These are phyloP conservation scores for Dicyrtoma fusca DNA, from an alignment of 2,888 invertebrate species.

Conservation along the genomic window DNA sequence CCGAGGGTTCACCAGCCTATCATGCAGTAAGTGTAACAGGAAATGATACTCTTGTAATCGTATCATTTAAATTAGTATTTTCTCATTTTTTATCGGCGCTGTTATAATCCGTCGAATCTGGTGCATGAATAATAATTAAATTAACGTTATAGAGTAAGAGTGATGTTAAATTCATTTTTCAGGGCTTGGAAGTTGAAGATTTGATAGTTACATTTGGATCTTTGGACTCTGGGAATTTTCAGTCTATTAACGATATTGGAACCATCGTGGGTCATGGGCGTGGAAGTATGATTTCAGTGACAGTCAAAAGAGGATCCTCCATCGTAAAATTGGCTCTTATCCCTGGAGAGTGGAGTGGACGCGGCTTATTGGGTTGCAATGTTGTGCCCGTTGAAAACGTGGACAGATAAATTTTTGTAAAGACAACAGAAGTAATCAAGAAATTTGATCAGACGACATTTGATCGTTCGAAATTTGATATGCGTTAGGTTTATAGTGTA, in stretches of 20 bases:
- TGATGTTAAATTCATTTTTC: slow-evolving; percentile 51
- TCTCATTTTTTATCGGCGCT: no score
- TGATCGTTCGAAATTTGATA: no score
- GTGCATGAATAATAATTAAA: neutral
- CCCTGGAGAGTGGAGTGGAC: slow-evolving; percentile 77
- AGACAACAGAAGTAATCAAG: no score
- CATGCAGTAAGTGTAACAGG: slow-evolving; percentile 66
- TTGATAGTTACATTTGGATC: slow-evolving; percentile 78
- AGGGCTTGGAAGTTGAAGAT: slow-evolving; percentile 75
- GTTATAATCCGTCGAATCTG: no score
- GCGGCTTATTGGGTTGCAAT: slow-evolving; percentile 76
- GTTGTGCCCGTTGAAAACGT: slow-evolving; percentile 63
- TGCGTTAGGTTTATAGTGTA: no score
- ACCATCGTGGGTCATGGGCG: slow-evolving; percentile 66
- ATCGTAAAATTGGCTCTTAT: slow-evolving; percentile 67
- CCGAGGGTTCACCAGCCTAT: slow-evolving; percentile 80
- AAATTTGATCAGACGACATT: no score
- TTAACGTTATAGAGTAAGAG: neutral
- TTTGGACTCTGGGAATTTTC: slow-evolving; percentile 72
- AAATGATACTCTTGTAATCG: neutral
- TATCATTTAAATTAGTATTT: neutral
- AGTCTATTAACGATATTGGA: slow-evolving; percentile 70
- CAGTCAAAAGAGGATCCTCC: slow-evolving; percentile 61
- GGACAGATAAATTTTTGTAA: slow-evolving; percentile 20
- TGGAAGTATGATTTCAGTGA: slow-evolving; percentile 57